Evolutionary conservation across 2,888 invertebrate genomes (phyloP), one percentile per base, ranked within the genome.

Genomic region (Hesperia comma): DNA sequence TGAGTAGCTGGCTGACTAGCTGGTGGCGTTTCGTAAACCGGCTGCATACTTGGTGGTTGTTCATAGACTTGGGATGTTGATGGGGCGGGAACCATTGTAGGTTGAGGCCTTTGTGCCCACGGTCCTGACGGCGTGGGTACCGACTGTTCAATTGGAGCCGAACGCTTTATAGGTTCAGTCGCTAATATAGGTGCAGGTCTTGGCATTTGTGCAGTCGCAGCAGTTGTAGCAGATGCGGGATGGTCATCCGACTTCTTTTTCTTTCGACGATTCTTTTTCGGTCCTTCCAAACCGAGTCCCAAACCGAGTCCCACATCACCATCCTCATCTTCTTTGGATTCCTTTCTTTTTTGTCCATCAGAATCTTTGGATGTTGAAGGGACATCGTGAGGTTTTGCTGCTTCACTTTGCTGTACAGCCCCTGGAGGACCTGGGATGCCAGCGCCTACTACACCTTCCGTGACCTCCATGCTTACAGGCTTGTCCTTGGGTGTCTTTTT

Each of bases 181-280:
- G 41, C 6, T n/a, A 37, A 8, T 37, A 8, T 6, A 41, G 15
- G 7, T 46, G 15, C 53, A 53, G 53, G 32, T 37, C 14, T 43
- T 54, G 19, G 49, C 0, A 15, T 21, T 21, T 21, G 17, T 51
- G 49, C 4, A 19, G 19, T 10, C 0, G 60, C 62, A n/a, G 17
- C 55, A 8, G 53, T 19, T 37, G 63, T 4, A 1, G 51, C 51
- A 8, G 33, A 61, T 1, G 62, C 49, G 21, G 49, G 17, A 6
- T 15, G 6, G 10, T 70, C 51, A 7, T 60, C 62, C 10, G 74
- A 68, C 49, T 71, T 75, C 62, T 83, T 81, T 60, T 82, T 82
- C 53, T 75, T 80, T 61, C 78, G 72, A 54, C 74, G 75, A 57
- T 66, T 76, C 70, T 63, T 82, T 67, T 72, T 80, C 41, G 63